These are phyloP conservation scores for Parasteatoda lunata DNA, from an alignment of 2,888 invertebrate genomes.

Conservation along the genomic window DNA sequence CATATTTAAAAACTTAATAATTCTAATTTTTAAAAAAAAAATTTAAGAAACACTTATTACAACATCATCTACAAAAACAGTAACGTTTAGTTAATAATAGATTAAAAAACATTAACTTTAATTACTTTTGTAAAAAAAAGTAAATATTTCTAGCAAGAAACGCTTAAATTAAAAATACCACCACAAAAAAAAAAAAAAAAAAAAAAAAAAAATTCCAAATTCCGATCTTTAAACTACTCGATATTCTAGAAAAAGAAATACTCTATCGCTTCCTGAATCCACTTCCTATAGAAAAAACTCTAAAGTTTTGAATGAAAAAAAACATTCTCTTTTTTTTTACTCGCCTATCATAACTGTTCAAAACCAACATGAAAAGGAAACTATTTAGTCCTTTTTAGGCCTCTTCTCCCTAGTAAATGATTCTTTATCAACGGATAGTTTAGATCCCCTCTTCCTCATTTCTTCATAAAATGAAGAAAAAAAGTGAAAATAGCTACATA, in stretches of 20 bases:
- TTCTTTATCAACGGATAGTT: not conserved
- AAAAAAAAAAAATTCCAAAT: no score
- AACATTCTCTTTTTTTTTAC: not conserved
- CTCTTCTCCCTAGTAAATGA: not conserved
- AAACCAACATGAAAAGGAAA: not conserved
- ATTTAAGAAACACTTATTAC: no score
- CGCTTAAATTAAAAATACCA: no score
- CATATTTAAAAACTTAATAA: no score
- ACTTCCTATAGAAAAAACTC: conserved; percentile 2
- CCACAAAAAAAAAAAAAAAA: no score
- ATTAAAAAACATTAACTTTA: no score
- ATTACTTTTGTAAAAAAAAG: no score
- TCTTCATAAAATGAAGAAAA: not conserved
- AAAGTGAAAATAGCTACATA: conserved; percentile 14
- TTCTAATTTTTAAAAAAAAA: no score
- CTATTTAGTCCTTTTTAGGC: not conserved
- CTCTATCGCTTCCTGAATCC: not conserved
- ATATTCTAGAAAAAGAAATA: not conserved
- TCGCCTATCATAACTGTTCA: not conserved
- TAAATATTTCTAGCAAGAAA: no score
- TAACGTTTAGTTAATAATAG: no score
- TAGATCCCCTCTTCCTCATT: not conserved
- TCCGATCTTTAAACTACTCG: no score
- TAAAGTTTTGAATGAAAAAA: not conserved
- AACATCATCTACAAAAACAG: no score